Base-by-base conservation (phyloP, 2,888 invertebrate species). In the Xestia c-nigrum region DNA sequence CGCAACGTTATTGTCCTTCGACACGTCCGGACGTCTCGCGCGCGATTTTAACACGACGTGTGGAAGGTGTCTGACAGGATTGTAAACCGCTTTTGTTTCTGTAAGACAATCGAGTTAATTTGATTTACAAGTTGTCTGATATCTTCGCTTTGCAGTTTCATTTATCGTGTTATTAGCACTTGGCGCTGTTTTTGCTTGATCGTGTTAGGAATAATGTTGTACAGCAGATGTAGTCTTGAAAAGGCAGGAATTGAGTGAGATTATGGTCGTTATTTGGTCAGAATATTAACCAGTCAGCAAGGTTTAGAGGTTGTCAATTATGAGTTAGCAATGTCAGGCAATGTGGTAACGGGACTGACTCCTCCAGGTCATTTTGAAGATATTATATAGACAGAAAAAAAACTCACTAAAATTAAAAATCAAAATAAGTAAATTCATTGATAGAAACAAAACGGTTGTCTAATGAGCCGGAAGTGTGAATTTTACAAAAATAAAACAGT, bases 11-110 rank as follows among this genome's bases (percentile, higher is more conserved):
- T 80, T 83, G 73, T 83, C 55, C 57, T n/a, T 40, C 70, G 24
- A 75, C 79, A 83, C 64, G 67, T 75, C 61, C 40, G 66, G 24
- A 83, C 64, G 70, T 75, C 71, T n/a, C 70, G 38, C 70, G 38
- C 63, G 68, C 38, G 21, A 69, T 72, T 61, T 38, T 69, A 61
- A 59, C 76, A 16, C n/a, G 69, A 59, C 68, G 38, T 75, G 43
- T 75, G 55, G 67, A 50, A 74, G 19, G 43, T 64, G 63, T 55
- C 47, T 73, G 10, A 50, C 19, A 73, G 40, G 52, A 57, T 52
- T 67, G 66, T 38, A 24, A 67, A 68, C 57, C 55, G 31, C 57
- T 43, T 64, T 73, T 79, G 67, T 79, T 47, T 73, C 38, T 52
- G 16, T 46, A 40, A 66, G 46, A 21, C 38, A 24, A 46, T 78